Evolutionary conservation across 1,140 invertebrate genomes (phyloP), one percentile per base, ranked within the genome.

Genomic region (Drosophila repleta): DNA sequence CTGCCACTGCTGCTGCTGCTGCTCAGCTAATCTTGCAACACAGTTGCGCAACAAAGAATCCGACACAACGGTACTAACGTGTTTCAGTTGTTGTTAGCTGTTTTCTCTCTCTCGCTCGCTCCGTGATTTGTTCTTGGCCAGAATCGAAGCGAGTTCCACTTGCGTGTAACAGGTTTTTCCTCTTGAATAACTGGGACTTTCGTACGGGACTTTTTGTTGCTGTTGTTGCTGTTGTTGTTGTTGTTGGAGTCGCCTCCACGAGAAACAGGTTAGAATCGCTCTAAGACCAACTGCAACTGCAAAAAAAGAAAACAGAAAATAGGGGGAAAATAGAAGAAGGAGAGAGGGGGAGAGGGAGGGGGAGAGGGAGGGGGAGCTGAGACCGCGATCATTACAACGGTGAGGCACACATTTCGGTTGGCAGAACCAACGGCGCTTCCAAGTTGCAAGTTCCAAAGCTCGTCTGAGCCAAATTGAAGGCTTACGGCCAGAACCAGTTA

Each of bases 171-270:
- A 88, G 83, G 83, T 87, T 87, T 87, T 87, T 87, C 83, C 83
- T 87, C 83, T 90, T 85, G 84, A 88, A 88, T 88, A 90, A 90
- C 84, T 91, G 90, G 90, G 90, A 87, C 90, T 91, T 91, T 91
- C 76, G 78, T 91, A 91, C 90, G 90, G 90, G 89, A 91, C 90
- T 91, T 91, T 90, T 90, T 76, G 15, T 41, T 41, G n/a, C 2
- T 79, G 79, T 41, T 17, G 4, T 15, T 79, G 79, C 11, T 35
- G 32, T 35, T 35, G 32, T 35, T 35, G 10, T 2, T 35, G 32
- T 35, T 60, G 49, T 8, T 10, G n/a, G 79, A 63, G 55, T 57
- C 61, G 74, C 69, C 49, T 74, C 69, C 78, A 49, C 58, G 7
- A 32, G 11, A 85, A 85, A 85, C 82, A 65, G 82, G 82, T 85